phyloP scores from a whole-genome alignment of 2,113 vertebrate species.

The Numenius arquata region DNA sequence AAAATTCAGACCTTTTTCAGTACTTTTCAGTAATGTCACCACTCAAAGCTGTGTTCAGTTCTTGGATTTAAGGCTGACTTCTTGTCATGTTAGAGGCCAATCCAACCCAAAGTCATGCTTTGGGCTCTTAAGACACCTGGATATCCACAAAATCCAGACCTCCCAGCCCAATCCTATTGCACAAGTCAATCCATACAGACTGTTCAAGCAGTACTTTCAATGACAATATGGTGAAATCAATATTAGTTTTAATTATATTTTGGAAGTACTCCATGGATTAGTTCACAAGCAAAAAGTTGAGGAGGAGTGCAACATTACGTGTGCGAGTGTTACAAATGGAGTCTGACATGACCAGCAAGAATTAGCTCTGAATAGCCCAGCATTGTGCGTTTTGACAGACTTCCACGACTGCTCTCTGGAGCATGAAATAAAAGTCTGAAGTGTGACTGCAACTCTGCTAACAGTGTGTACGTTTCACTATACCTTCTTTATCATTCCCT shows the following conservation, averaged over 20 bases:
- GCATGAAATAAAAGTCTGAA: neutral
- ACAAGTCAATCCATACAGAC: neutral
- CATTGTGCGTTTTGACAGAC: neutral
- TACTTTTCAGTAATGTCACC: neutral
- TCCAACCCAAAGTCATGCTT: neutral
- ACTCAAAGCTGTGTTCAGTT: neutral
- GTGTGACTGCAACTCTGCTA: neutral
- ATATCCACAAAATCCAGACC: neutral
- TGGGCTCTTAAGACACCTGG: neutral
- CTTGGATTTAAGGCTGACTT: neutral
- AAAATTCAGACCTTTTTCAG: neutral
- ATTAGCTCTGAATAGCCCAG: neutral
- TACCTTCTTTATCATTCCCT: neutral
- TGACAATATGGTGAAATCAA: neutral
- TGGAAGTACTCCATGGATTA: neutral
- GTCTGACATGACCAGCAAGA: neutral
- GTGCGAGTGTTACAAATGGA: neutral
- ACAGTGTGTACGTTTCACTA: neutral
- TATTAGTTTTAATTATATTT: neutral
- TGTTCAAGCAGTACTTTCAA: neutral
- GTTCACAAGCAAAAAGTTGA: neutral
- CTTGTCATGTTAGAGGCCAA: neutral
- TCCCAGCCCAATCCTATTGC: neutral
- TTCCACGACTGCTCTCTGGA: neutral
- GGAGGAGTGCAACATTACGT: neutral